Base-by-base conservation (phyloP, 2,797 vertebrate species). In the Pipistrellus kuhlii region DNA sequence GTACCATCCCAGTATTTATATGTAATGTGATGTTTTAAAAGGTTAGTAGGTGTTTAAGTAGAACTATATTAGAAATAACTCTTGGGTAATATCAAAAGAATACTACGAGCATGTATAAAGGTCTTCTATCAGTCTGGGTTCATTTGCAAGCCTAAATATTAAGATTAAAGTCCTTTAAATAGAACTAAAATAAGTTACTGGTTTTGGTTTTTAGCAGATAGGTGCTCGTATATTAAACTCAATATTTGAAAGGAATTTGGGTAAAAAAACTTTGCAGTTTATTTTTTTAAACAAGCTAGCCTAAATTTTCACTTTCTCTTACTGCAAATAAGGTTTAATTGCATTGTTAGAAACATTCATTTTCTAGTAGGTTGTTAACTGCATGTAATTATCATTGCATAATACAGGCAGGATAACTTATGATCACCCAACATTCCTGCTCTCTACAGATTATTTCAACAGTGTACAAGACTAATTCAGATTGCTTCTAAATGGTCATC, bases 271-370 rank as follows among this genome's bases (percentile, higher is more conserved):
- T 83, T 82, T 15, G 32, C 32, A 82, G 30, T 93, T 95, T 95
- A 11, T 90, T 59, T 85, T 85, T 94, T 62, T 85, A 88, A 85
- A 35, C 27, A 90, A 4, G 78, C 73, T 93, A 76, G 9, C 64
- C 30, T 84, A 6, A 46, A 48, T 81, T 77, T 92, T 85, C 18
- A 85, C 44, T 89, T 94, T 93, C 15, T 90, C 25, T 35, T 90
- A 81, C 18, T 85, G 81, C 44, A 48, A 75, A 68, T 86, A 85
- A 35, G 57, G 38, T 32, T 95, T 95, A 88, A 81, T 92, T 82
- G 12, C 64, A 86, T 80, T 92, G 82, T 94, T 94, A 91, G 55
- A 93, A 96, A 89, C 38, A n/a, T 55, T 32, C 62, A n/a, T 90
- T 57, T 85, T 89, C 55, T 91, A 64, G 23, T 48, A 73, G 41